phyloP scores from a whole-genome alignment of 2,888 invertebrate species.

The Oxyteleia sp. region DNA sequence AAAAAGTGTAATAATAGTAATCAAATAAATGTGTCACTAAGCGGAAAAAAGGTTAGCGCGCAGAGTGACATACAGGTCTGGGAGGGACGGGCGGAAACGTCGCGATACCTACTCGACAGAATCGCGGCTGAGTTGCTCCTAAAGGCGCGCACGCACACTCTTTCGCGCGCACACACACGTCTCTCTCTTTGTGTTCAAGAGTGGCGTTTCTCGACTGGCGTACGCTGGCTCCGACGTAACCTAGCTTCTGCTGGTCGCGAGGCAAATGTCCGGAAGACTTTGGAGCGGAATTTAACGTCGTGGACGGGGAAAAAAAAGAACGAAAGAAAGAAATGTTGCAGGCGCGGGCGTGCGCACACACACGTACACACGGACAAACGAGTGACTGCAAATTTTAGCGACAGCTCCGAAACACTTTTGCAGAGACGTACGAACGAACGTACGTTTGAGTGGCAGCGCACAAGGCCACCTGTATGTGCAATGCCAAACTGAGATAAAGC shows the following conservation, averaged over 20 bases:
- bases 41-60: constrained; percentile 50
- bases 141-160: neutral
- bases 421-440: too few species aligned
- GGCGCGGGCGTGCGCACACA: constrained; percentile 3
- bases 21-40: constrained; percentile 25
- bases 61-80: neutral
- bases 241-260: too few species aligned
- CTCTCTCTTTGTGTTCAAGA: neutral
- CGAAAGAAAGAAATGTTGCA: neutral
- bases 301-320: neutral
- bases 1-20: constrained; percentile 51
- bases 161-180: too few species aligned
- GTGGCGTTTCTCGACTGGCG: neutral
- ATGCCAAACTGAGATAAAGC: constrained; percentile 71
- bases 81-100: neutral
- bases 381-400: constrained; percentile 49
- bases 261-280: too few species aligned
- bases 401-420: too few species aligned
- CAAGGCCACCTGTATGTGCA: constrained; percentile 76
- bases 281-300: neutral
- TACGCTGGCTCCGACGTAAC: constrained; percentile 21
- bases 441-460: constrained; percentile 55
- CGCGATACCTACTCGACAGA: constrained; percentile 38
- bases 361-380: too few species aligned
- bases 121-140: constrained; percentile 21